These are phyloP conservation scores for Pseudomyrmex flavicornis DNA, from an alignment of 1,140 invertebrate species.

Conservation along the genomic window DNA sequence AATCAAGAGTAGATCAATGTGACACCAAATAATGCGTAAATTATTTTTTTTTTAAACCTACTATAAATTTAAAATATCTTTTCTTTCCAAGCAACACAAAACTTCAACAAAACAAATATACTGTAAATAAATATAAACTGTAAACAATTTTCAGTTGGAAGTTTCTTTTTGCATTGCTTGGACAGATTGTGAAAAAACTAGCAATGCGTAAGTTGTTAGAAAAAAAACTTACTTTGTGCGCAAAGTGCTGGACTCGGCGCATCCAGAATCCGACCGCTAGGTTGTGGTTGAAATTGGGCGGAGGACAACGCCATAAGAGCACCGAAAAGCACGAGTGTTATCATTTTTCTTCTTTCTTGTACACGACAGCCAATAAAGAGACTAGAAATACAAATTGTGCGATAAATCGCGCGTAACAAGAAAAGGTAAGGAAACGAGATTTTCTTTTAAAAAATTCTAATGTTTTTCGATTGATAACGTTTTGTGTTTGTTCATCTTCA, in stretches of 20 bases:
- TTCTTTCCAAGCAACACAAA: background rate
- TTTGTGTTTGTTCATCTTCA: background rate
- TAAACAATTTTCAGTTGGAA: background rate
- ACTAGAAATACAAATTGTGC: background rate
- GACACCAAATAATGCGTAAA: background rate
- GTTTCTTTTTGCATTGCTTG: background rate
- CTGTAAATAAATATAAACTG: background rate
- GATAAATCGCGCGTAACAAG: background rate
- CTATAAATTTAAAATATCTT: background rate
- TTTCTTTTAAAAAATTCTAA: background rate
- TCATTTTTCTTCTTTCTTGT: constrained; percentile 81
- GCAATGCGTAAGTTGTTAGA: background rate
- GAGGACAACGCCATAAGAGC: constrained; percentile 83
- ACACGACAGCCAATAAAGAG: background rate
- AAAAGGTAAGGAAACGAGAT: background rate
- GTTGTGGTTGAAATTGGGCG: constrained; percentile 87
- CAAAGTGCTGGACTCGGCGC: constrained; percentile 90
- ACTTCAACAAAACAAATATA: background rate
- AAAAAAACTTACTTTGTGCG: constrained; percentile 86
- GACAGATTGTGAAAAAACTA: background rate
- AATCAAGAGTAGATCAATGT: background rate
- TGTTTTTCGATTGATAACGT: background rate
- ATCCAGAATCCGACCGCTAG: constrained; percentile 89
- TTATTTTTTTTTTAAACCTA: background rate
- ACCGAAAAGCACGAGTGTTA: constrained; percentile 79